Evolutionary conservation across 1,140 invertebrate genomes (phyloP).

Genomic region (Aporrectodea caliginosa): DNA sequence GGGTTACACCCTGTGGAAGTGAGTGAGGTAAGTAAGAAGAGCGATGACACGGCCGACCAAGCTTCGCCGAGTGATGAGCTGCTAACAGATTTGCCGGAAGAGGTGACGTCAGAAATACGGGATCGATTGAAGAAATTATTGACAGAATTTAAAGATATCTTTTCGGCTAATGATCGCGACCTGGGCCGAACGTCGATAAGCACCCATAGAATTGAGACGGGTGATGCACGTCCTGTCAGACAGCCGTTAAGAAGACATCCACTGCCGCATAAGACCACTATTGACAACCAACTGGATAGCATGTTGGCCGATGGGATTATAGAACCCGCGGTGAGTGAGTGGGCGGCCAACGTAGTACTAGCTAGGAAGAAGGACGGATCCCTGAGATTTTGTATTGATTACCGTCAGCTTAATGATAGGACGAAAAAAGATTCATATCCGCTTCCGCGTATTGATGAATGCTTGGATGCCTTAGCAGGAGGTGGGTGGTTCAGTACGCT

Average conservation of each 20-base stretch:
- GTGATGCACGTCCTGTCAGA: not conserved
- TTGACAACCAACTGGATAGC: not conserved
- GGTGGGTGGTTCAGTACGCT: slow-evolving; percentile 53
- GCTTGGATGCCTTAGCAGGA: slow-evolving; percentile 48
- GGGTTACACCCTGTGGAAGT: too few species aligned
- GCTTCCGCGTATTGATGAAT: slow-evolving; percentile 58
- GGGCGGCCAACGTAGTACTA: slow-evolving; percentile 57
- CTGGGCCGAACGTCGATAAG: not conserved
- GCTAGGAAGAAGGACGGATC: slow-evolving; percentile 54
- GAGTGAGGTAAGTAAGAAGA: too few species aligned
- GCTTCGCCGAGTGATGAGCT: too few species aligned
- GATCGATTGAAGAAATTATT: not conserved
- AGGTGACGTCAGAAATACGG: too few species aligned
- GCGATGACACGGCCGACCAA: too few species aligned
- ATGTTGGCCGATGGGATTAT: not conserved
- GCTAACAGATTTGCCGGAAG: too few species aligned
- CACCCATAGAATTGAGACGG: not conserved
- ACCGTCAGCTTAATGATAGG: slow-evolving; percentile 51
- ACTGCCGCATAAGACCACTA: not conserved
- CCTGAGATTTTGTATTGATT: slow-evolving; percentile 57
- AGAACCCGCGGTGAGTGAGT: slow-evolving; percentile 39
- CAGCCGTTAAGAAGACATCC: not conserved
- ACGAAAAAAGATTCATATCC: not conserved
- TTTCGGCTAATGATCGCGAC: not conserved
- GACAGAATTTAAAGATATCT: not conserved